Percentiles rank a stretch among this genome's conserved stretches.
phyloP scores from a whole-genome alignment of 2,113 vertebrate genomes.

The Sceloporus tristichus region DNA sequence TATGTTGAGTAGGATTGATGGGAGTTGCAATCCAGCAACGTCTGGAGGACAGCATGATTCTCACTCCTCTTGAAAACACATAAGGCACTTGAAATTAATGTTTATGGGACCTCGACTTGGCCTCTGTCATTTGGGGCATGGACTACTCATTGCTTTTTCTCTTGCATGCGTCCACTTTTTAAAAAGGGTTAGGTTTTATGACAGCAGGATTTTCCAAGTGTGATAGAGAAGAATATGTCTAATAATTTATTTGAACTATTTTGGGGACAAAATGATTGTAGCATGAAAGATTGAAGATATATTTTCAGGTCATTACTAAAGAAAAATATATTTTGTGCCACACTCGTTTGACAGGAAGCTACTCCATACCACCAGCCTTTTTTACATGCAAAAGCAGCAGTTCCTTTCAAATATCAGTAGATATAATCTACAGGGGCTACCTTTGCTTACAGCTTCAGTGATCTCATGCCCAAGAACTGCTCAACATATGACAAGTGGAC shows the following conservation, averaged over 20 bases:
- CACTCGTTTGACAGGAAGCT: background rate
- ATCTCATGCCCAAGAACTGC: conserved; percentile 25
- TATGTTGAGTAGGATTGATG: too few relatives aligned
- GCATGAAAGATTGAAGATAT: background rate
- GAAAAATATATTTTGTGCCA: background rate
- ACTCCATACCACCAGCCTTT: background rate
- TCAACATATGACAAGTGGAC: conserved; percentile 30
- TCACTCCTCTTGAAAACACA: background rate
- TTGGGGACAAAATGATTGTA: background rate
- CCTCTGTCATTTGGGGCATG: background rate
- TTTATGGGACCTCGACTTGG: background rate
- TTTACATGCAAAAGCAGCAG: background rate
- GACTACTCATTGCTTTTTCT: too few relatives aligned
- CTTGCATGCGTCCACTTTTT: background rate
- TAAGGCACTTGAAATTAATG: background rate
- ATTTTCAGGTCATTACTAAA: fast-evolving
- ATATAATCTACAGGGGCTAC: background rate
- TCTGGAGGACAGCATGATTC: too few relatives aligned
- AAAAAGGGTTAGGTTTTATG: background rate
- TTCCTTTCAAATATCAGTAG: conserved; percentile 10
- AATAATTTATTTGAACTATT: background rate
- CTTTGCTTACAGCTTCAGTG: background rate
- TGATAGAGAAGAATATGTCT: background rate
- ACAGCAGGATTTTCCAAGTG: background rate
- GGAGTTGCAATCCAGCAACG: too few relatives aligned